Base-by-base conservation (phyloP, 2,113 vertebrate species). In the Seriola rivoliana region DNA sequence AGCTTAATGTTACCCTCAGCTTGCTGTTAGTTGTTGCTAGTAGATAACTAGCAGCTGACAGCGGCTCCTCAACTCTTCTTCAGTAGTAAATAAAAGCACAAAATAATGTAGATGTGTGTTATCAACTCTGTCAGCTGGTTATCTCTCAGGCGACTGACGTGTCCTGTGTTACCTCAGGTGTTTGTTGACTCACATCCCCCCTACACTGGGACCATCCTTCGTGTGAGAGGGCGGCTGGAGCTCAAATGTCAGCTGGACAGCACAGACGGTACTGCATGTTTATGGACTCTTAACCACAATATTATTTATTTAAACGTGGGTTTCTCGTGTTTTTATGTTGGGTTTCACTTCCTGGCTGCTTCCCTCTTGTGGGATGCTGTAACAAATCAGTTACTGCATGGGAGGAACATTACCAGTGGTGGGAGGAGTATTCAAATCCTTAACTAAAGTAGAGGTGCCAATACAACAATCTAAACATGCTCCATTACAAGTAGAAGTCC, bases 171-270 rank as follows among this genome's bases (percentile, higher is more conserved):
- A 5, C 52, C 10, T 2, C 80, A 93, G 91, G 89, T 90, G 59
- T 29, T 81, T 25, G 10, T 54, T 12, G 77, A 83, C 40, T 60
- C 88, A 0, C 50, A 73, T 52, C 38, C 57, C 19, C 34, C 76
- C 2, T 64, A 71, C 32, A 55, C 21, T 12, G 80, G 36, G 40
- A 75, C 59, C 48, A 52, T 93, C 42, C 54, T 93, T 62, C 91
- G 93, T 42, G 71, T 92, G 17, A 91, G 59, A 72, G 93, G 93
- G 5, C 76, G 74, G 16, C 89, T 94, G 73, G 89, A 94, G 66
- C 75, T 94, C 25, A 93, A 67, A 70, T 94, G 93, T 87, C 85
- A 60, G 9, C 60, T 94, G 75, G 87, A 92, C 55, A 87, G 66
- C 83, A 90, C 85, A 58, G 90, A 93, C 70, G 91, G 93, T 94